Conservation (phyloP, 2,797 vertebrate genomes). For the Spea hammondii region DNA sequence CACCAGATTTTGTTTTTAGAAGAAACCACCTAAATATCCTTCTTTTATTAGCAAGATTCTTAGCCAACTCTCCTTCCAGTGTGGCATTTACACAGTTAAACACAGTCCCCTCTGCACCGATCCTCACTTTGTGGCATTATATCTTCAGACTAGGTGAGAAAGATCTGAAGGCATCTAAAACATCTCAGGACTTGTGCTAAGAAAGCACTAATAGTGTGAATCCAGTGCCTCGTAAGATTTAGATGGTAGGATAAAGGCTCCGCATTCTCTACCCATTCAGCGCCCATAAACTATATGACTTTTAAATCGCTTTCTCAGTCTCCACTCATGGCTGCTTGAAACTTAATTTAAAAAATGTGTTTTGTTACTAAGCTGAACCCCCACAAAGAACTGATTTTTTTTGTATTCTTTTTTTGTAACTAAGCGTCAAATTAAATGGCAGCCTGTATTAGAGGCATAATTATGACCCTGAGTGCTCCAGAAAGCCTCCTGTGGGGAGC, state of each 20-base stretch:
- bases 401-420: too few species aligned
- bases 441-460: slow-evolving; percentile 54
- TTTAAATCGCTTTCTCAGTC: slow-evolving; percentile 23
- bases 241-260: slow-evolving; percentile 18
- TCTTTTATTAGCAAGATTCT: slow-evolving; percentile 5
- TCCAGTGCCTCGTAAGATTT: slow-evolving; percentile 23
- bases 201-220: slow-evolving; percentile 12
- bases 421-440: slow-evolving; percentile 54
- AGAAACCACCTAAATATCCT: slow-evolving; percentile 28
- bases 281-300: slow-evolving; percentile 31
- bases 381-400: slow-evolving; percentile 22
- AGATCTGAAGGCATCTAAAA: neutral
- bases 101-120: neutral
- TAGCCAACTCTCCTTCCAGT: neutral
- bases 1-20: slow-evolving; percentile 25
- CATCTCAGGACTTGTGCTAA: neutral
- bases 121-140: neutral
- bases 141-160: neutral
- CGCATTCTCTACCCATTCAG: slow-evolving; percentile 23
- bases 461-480: slow-evolving; percentile 67
- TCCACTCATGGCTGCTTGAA: slow-evolving; percentile 3
- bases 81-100: neutral
- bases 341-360: slow-evolving; percentile 39
- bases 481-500: slow-evolving; percentile 66
- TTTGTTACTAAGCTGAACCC: slow-evolving; percentile 20